Evolutionary conservation across 2,113 vertebrate species (phyloP), one percentile per base, ranked within the genome.

Genomic region (Eidolon helvum): DNA sequence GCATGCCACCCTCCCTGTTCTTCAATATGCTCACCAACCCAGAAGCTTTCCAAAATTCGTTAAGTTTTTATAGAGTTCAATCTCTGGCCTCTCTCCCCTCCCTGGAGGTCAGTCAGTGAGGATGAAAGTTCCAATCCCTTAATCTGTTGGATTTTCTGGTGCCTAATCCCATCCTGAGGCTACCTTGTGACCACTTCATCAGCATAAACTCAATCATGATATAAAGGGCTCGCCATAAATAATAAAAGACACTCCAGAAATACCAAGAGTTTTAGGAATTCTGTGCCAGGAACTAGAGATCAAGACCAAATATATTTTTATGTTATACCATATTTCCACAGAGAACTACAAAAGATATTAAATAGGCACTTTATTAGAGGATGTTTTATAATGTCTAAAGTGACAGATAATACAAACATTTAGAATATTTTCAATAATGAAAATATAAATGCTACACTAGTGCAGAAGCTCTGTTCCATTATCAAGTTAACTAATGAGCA

Each of bases 401-500:
- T 80, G 66, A 77, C 3, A 55, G 15, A 22, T 55, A 30, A 69
- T 48, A n/a, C 26, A 72, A 43, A 28, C 80, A 71, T 87, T 87
- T 50, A 43, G 45, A 82, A 50, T 68, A 82, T 87, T 87, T 90
- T 87, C 30, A 53, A n/a, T 30, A 71, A 72, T 59, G 7, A 83
- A 38, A 80, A 10, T 48, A 8, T 35, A 40, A 61, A 7, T 48
- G 19, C 6, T 38, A n/a, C 35, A 16, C 22, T 26, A 24, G 7
- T 59, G 10, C 10, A 57, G 12, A 33, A 77, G 16, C 10, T 28
- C 53, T 69, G 2, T 8, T 30, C 28, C 35, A 11, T 90, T 82
- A 77, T 28, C 19, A 24, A 75, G 48, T 53, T 68, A 55, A 26
- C 38, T 75, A 71, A 65, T 16, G 30, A 90, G 28, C 30, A 74